phyloP scores from a whole-genome alignment of 53 echinoderm and acorn worm species.

The Holothuria leucospilota region DNA sequence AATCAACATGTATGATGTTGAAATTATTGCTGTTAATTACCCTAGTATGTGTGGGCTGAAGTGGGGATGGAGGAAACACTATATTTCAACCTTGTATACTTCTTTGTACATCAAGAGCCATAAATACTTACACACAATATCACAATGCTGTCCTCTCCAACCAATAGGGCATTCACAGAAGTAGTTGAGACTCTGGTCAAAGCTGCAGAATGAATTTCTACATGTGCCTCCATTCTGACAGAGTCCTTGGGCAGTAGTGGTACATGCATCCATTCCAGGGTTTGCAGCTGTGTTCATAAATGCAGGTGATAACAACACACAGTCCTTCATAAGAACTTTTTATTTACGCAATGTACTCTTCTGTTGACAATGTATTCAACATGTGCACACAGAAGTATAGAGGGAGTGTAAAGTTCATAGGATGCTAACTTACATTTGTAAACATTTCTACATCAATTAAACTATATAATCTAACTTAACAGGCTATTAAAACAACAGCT shows the following conservation, averaged over 20 bases:
- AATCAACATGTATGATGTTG: no score
- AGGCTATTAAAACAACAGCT: no score
- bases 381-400: no score
- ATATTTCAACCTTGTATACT: no score
- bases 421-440: no score
- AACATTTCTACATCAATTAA: no score
- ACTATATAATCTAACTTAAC: no score
- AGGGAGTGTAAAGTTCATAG: no score
- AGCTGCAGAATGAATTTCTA: constrained; percentile 76
- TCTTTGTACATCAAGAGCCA: neutral
- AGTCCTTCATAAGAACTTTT: neutral
- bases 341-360: neutral
- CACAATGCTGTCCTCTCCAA: constrained; percentile 86
- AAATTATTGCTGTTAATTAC: no score
- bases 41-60: no score
- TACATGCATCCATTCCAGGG: constrained; percentile 70
- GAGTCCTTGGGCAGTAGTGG: constrained; percentile 40
- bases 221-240: constrained; percentile 85
- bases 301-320: neutral
- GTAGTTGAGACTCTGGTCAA: constrained; percentile 76
- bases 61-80: no score
- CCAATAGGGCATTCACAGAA: constrained; percentile 83
- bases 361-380: no score
- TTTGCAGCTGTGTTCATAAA: constrained; percentile 52
- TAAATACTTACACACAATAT: constrained; percentile 75